Conservation (phyloP, 2,888 invertebrate species). For the Philonicus albiceps region DNA sequence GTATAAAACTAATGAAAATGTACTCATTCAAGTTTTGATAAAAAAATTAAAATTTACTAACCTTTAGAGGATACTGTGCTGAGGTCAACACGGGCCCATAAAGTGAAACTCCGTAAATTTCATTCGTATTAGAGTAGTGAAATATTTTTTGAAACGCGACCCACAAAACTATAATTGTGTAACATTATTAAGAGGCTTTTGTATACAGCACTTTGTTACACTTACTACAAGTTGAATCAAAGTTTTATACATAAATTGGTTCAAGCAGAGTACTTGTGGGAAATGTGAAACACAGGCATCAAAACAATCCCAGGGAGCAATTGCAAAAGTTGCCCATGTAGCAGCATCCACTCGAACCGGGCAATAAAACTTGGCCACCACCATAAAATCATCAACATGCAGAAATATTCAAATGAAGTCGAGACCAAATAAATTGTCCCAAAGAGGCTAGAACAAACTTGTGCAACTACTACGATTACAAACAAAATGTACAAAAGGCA, state of each 20-base stretch:
- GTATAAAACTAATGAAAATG: background rate
- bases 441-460: background rate
- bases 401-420: background rate
- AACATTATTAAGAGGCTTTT: background rate
- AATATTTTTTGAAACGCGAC: background rate
- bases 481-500: background rate
- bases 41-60: background rate
- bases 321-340: background rate
- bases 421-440: background rate
- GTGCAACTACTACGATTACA: background rate
- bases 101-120: background rate
- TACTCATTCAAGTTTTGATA: background rate
- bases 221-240: background rate
- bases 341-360: background rate
- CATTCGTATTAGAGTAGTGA: background rate
- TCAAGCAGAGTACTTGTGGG: background rate
- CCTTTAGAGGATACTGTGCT: background rate
- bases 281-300: background rate
- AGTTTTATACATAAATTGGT: background rate
- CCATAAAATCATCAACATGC: background rate
- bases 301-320: background rate
- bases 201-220: background rate
- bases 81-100: background rate
- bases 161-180: background rate
- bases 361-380: background rate